Evolutionary conservation across 2,888 invertebrate genomes (phyloP).

Genomic region (Erpobdella octoculata): DNA sequence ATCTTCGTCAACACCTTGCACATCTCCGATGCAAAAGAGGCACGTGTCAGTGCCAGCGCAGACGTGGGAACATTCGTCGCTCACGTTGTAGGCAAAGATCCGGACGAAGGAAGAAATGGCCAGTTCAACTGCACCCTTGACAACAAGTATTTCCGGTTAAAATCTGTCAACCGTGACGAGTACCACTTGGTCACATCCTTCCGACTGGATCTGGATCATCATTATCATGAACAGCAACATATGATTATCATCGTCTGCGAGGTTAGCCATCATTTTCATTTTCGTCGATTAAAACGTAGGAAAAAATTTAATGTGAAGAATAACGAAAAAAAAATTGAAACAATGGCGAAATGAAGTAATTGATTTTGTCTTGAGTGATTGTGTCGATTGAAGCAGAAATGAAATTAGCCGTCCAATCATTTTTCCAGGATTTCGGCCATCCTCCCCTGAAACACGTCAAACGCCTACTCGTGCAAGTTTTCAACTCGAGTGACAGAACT

Average conservation of each 20-base stretch:
- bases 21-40: conserved; percentile 19
- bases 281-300: too few species aligned
- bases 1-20: conserved; percentile 33
- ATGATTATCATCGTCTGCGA: background rate
- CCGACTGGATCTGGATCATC: conserved; percentile 42
- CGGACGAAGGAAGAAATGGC: conserved; percentile 46
- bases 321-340: too few species aligned
- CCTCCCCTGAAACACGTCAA: background rate
- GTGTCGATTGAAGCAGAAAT: background rate
- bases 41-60: conserved; percentile 31
- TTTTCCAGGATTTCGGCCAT: background rate
- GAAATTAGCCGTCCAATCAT: background rate
- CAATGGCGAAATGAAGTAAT: too few species aligned
- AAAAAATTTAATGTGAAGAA: too few species aligned
- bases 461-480: background rate
- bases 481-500: conserved; percentile 7
- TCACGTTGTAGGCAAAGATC: conserved; percentile 44
- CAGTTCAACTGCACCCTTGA: conserved; percentile 46
- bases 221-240: background rate
- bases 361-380: too few species aligned
- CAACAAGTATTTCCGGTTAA: conserved; percentile 31
- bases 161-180: conserved; percentile 25
- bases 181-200: conserved; percentile 31
- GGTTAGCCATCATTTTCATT: conserved; percentile 7
- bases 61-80: conserved; percentile 44